phyloP scores from a whole-genome alignment of 2,888 invertebrate species.

The Silvanus unidentatus region DNA sequence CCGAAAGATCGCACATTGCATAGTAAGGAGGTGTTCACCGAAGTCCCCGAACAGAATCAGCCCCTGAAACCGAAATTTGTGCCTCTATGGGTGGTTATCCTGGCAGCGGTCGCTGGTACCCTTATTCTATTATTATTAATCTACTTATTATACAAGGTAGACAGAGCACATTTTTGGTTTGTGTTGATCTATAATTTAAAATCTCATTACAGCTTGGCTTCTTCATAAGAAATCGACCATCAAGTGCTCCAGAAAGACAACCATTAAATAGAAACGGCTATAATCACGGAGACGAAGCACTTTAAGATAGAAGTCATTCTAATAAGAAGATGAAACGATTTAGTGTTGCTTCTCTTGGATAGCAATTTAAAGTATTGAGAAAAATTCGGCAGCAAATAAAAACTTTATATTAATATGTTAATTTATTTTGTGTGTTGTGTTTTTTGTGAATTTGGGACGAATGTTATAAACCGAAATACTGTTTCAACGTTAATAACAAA shows the following conservation, averaged over 20 bases:
- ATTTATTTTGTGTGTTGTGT: too few relatives aligned
- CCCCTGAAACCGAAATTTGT: constrained; percentile 63
- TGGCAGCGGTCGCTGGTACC: constrained; percentile 78
- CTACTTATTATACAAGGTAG: constrained; percentile 75
- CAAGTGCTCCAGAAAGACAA: constrained; percentile 75
- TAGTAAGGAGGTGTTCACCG: constrained; percentile 67
- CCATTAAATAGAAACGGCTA: constrained; percentile 74
- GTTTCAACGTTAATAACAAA: too few relatives aligned
- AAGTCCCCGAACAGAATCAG: constrained; percentile 59
- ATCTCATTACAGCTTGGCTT: constrained; percentile 70
- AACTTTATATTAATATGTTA: too few relatives aligned
- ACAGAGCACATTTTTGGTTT: constrained; percentile 15
- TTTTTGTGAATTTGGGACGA: too few relatives aligned
- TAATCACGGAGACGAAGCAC: constrained; percentile 67
- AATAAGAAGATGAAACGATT: too few relatives aligned
- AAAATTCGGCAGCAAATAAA: too few relatives aligned
- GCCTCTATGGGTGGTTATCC: constrained; percentile 80
- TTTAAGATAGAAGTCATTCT: constrained; percentile 46
- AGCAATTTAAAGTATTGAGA: too few relatives aligned
- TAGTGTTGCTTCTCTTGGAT: too few relatives aligned
- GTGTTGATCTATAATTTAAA: constrained; percentile 6
- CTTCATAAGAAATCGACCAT: constrained; percentile 85
- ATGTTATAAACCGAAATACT: too few relatives aligned
- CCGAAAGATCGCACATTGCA: constrained; percentile 55
- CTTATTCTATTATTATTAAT: constrained; percentile 72